Percentiles rank a stretch among this genome's conserved stretches.
Conservation (phyloP, 2,797 vertebrate genomes). For the Hafferia zeledoni region DNA sequence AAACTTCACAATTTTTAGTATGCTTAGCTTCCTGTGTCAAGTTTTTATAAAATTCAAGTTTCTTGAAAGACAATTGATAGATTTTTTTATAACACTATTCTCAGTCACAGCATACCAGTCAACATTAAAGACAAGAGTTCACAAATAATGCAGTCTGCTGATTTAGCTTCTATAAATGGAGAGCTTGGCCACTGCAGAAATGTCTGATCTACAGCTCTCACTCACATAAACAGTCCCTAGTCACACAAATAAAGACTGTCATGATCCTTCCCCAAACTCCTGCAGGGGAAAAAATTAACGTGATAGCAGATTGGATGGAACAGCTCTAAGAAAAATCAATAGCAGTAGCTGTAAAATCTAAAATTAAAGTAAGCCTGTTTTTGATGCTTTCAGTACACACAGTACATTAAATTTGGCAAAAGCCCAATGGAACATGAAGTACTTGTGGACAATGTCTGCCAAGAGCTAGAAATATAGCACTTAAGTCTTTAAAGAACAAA, state of each 20-base stretch:
- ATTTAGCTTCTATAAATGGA: conserved; percentile 16
- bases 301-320: conserved; percentile 16
- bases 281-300: conserved; percentile 11
- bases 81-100: not conserved
- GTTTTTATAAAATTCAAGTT: not conserved
- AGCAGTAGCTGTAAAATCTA: conserved; percentile 59
- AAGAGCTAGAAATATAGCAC: conserved; percentile 68
- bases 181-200: not conserved
- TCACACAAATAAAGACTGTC: not conserved
- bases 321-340: conserved; percentile 60
- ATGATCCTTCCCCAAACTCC: not conserved
- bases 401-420: conserved; percentile 63
- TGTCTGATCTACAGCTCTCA: not conserved
- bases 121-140: not conserved
- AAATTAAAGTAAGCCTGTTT: conserved; percentile 68
- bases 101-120: not conserved
- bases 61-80: not conserved
- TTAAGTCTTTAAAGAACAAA: conserved; percentile 66
- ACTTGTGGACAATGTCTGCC: conserved; percentile 56
- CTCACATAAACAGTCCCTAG: not conserved
- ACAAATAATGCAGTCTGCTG: not conserved
- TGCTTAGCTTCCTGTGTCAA: not conserved
- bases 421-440: conserved; percentile 64
- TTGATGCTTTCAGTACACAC: conserved; percentile 66
- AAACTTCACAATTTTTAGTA: not conserved